A percentile compares a stretch with the other conserved stretches of the same genome.
Evolutionary conservation across 2,113 vertebrate species (phyloP).

Genomic region (Pygoscelis antarcticus): DNA sequence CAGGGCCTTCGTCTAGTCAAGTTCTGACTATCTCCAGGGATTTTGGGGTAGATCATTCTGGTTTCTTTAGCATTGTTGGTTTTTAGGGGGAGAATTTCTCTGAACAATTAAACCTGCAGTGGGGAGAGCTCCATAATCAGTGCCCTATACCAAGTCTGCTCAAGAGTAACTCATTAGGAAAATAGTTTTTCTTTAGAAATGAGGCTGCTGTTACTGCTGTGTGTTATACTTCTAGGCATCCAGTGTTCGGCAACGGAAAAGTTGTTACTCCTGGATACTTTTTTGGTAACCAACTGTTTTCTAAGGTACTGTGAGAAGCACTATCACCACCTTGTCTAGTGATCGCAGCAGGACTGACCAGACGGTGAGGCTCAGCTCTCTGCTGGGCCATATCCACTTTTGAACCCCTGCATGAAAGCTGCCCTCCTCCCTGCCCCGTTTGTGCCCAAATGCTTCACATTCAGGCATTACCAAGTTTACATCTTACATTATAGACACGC

Average conservation of each 20-base stretch:
- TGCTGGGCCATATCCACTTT: fast-evolving
- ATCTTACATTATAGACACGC: neutral
- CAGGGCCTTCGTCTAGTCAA: neutral
- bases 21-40: neutral
- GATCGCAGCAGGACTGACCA: neutral
- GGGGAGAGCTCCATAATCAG: neutral
- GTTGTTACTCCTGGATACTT: neutral
- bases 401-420: neutral
- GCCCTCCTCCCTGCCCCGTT: neutral
- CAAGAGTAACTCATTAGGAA: neutral
- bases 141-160: neutral
- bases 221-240: neutral
- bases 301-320: fast-evolving
- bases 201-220: neutral
- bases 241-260: neutral
- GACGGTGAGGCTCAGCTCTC: neutral
- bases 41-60: neutral
- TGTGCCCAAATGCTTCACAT: neutral
- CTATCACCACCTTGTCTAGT: neutral
- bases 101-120: neutral
- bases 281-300: neutral
- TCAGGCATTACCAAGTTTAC: neutral
- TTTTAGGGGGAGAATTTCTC: neutral
- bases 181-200: neutral
- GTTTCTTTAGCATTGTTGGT: neutral